Conservation (phyloP, 2,888 invertebrate genomes). For the Pomacea canaliculata region DNA sequence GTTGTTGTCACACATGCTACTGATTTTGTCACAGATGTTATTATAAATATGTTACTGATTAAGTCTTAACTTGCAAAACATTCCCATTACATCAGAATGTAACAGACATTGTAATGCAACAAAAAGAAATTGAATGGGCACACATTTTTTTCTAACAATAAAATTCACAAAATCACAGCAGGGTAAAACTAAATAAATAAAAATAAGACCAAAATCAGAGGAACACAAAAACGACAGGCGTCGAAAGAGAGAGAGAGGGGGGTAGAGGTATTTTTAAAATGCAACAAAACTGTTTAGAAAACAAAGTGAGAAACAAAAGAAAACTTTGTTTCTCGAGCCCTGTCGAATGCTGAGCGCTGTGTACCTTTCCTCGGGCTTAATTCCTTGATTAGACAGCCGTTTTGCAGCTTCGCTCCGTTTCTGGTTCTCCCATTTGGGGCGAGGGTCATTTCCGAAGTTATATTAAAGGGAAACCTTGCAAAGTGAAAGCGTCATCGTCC, state of each 20-base stretch:
- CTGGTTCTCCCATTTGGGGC: conserved; percentile 2
- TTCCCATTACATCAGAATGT: too few relatives aligned
- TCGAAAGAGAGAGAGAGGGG: too few relatives aligned
- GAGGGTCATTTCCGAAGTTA: conserved; percentile 34
- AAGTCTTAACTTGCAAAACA: too few relatives aligned
- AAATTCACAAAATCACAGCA: neutral
- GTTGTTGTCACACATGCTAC: too few relatives aligned
- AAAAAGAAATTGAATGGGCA: too few relatives aligned
- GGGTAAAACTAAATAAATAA: neutral
- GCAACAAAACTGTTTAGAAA: conserved; percentile 8
- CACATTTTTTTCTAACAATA: too few relatives aligned
- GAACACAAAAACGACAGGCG: neutral
- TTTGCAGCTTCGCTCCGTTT: conserved; percentile 12
- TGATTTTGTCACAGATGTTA: too few relatives aligned
- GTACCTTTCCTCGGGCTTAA: conserved; percentile 25
- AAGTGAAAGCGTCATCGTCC: conserved; percentile 23
- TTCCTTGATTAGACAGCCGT: conserved; percentile 21
- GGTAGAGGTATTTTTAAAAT: too few relatives aligned
- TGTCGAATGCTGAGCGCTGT: conserved; percentile 7
- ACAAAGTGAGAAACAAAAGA: conserved; percentile 19
- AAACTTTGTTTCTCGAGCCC: conserved; percentile 23
- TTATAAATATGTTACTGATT: too few relatives aligned
- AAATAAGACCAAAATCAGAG: conserved; percentile 4
- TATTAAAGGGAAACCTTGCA: conserved; percentile 36
- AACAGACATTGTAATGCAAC: too few relatives aligned